These are phyloP conservation scores for Cataglyphis cursor DNA, from an alignment of 2,888 invertebrate genomes.

Conservation along the genomic window DNA sequence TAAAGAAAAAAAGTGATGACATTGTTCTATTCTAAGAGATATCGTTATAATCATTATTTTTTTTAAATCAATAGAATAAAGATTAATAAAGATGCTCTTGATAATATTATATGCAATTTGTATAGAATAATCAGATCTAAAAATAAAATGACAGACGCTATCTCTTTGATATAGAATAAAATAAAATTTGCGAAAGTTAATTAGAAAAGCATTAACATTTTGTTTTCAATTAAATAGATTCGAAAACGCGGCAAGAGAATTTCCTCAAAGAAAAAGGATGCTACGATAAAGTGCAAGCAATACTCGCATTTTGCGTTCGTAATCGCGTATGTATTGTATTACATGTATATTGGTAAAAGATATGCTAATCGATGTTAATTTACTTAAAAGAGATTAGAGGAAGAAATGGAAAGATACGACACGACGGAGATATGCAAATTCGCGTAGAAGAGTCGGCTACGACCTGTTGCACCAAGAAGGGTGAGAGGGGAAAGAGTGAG, in stretches of 20 bases:
- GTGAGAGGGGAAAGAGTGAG: neutral
- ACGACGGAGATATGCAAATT: slow-evolving; percentile 63
- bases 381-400: slow-evolving; percentile 61
- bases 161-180: neutral
- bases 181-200: neutral
- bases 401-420: slow-evolving; percentile 50
- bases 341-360: neutral
- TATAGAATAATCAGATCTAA: neutral
- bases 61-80: neutral
- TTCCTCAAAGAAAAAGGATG: neutral
- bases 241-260: neutral
- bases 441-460: slow-evolving; percentile 41
- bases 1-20: neutral
- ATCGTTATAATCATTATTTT: neutral
- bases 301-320: slow-evolving; percentile 26
- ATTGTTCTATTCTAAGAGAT: neutral
- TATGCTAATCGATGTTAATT: slow-evolving; percentile 56
- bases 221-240: neutral
- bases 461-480: slow-evolving; percentile 69
- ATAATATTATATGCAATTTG: neutral
- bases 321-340: slow-evolving; percentile 15
- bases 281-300: slow-evolving; percentile 18
- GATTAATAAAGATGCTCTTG: too few species aligned
- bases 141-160: neutral
- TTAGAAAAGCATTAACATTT: neutral